Percentiles rank a stretch among this genome's conserved stretches.
phyloP scores from a whole-genome alignment of 1,140 invertebrate species.

The Dendroctonus valens region DNA sequence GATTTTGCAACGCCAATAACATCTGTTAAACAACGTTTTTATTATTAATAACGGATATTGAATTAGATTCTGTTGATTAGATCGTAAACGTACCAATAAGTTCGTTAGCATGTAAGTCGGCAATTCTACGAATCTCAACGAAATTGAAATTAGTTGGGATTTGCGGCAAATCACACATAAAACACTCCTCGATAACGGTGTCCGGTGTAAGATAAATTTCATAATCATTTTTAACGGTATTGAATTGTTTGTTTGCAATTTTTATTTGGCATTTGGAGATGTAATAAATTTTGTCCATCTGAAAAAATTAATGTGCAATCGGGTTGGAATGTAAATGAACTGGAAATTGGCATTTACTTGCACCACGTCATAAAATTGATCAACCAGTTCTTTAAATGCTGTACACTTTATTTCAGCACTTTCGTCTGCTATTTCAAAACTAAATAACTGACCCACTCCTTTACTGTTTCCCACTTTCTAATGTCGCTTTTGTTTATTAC shows the following conservation, averaged over 20 bases:
- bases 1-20: conserved; percentile 86
- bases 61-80: too few relatives aligned
- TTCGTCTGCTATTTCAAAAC: conserved; percentile 89
- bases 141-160: conserved; percentile 84
- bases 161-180: conserved; percentile 58
- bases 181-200: conserved; percentile 71
- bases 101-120: conserved; percentile 63
- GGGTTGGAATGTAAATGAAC: too few relatives aligned
- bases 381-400: conserved; percentile 86
- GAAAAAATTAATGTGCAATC: conserved; percentile 33
- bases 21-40: conserved; percentile 60
- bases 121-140: conserved; percentile 73
- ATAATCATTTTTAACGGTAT: conserved; percentile 87
- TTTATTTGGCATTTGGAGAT: conserved; percentile 81
- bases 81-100: conserved; percentile 64
- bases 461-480: conserved; percentile 87
- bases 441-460: conserved; percentile 93
- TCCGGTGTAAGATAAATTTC: conserved; percentile 90
- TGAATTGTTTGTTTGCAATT: conserved; percentile 89
- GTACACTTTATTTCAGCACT: conserved; percentile 92
- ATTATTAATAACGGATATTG: too few relatives aligned
- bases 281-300: conserved; percentile 85
- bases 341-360: conserved; percentile 58
- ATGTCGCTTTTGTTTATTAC: conserved; percentile 82
- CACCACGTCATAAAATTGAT: conserved; percentile 88